These are phyloP conservation scores for Augochlorella aurata DNA, from an alignment of 2,888 invertebrate species.

Conservation along the genomic window DNA sequence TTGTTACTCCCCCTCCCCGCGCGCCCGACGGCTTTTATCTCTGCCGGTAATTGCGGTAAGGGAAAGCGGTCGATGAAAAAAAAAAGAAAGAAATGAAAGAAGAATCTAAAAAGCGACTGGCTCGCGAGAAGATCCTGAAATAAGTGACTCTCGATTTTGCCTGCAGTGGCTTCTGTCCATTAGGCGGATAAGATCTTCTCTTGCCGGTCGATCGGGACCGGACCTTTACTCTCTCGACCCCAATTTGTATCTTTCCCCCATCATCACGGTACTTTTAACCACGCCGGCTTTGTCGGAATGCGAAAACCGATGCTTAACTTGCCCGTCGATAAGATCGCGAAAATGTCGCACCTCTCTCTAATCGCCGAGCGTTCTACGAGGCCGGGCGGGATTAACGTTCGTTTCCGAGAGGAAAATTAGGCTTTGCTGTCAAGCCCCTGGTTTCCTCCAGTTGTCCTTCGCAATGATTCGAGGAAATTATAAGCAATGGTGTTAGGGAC, in stretches of 20 bases:
- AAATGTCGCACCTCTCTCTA: constrained; percentile 59
- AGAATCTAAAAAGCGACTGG: background rate
- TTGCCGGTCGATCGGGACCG: constrained; percentile 60
- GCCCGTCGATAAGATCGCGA: constrained; percentile 62
- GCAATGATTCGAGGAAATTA: too few species aligned
- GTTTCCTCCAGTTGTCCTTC: background rate
- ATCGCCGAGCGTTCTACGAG: constrained; percentile 32
- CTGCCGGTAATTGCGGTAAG: background rate
- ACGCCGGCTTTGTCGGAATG: constrained; percentile 65
- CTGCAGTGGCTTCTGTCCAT: constrained; percentile 77
- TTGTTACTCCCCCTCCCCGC: background rate
- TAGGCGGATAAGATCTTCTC: constrained; percentile 78
- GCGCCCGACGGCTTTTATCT: background rate
- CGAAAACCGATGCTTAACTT: constrained; percentile 59
- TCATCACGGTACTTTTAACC: constrained; percentile 55
- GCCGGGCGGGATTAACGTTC: background rate
- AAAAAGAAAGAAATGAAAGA: background rate
- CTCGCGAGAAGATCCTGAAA: constrained; percentile 43
- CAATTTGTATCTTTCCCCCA: constrained; percentile 68
- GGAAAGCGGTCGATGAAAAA: constrained; percentile 7
- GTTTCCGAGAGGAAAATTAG: constrained; percentile 19
- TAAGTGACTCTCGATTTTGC: constrained; percentile 75
- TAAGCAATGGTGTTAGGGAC: too few species aligned
- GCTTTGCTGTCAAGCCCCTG: background rate
- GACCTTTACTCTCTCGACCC: constrained; percentile 68